Base-by-base conservation (phyloP, 1,140 invertebrate species). In the Drosophila dunni region DNA sequence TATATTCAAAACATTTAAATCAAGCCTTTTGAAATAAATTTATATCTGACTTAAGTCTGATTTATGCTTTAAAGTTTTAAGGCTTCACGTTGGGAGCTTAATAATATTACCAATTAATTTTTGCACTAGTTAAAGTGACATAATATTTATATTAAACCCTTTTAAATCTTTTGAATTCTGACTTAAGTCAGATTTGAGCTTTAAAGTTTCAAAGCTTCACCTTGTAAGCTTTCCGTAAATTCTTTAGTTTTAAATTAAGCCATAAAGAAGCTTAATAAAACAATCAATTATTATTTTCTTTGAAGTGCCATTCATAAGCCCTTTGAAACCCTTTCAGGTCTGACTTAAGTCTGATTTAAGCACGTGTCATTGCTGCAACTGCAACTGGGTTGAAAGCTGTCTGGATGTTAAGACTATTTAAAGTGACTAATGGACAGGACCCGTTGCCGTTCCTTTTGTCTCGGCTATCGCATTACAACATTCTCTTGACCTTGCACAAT, bases 381-480 rank as follows among this genome's bases (percentile, higher is more conserved):
- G n/a, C 4, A 42, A 13, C 1, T 46, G 3, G 15, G 2, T 46
- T 53, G 7, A 33, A 53, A 53, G 50, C n/a, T 51, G 50, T 34
- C 10, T 29, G 1, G 1, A 3, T 20, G 45, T 29, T n/a, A 13
- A 20, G 20, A 10, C 0, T 20, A 4, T 42, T n/a, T 42, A 1
- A 13, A 13, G 3, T 13, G 11, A 13, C 7, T 5, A 51, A 51
- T 61, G 46, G 50, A 50, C 42, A 65, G 51, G 61, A 71, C 40
- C 7, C 9, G 51, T 57, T 70, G n/a, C 51, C 9, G 42, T 57
- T 70, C 17, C 61, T 57, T 53, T 53, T 46, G 17, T 54, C 11
- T 13, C 40, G 0, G 40, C n/a, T 9, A 45, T 44, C 17, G n/a
- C 33, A 57, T 64, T 64, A 33, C 68, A 57, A 65, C 61, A 57